Evolutionary conservation across 1,140 invertebrate genomes (phyloP), one percentile per base, ranked within the genome.

Genomic region (Colletes latitarsis): DNA sequence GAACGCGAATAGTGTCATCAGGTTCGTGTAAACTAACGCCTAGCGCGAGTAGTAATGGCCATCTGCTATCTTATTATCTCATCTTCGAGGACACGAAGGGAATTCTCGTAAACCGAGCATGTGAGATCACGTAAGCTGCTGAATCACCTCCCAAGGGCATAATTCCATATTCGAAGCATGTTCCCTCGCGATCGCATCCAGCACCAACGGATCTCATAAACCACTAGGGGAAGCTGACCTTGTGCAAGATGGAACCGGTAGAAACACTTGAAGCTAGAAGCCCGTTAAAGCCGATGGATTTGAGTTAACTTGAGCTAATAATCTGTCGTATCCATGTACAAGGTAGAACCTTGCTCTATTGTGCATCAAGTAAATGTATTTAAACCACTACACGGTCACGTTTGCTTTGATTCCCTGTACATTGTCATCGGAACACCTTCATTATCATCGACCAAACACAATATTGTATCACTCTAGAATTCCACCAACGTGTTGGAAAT

Each of bases 251-350:
- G 72, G 21, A 70, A 73, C 63, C 74, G 58, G 72, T 67, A 66
- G 63, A 66, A 81, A 17, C 73, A 76, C 62, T 76, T 71, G 17
- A 62, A 75, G 64, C 75, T 60, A 53, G 46, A 19, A 43, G 41
- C 60, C 75, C 41, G 86, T 87, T 82, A 87, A 83, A 82, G 81
- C 77, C 60, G 74, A 83, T 83, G 60, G 67, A 43, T 82, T 77
- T 63, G 76, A 17, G 66, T 73, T 76, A 79, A 82, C 60, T 58
- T 30, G 63, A 15, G 43, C 72, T 78, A 71, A 73, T 74, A 57
- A 14, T 41, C 41, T 21, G 17, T 17, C 63, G 41, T 57, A 70
- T 84, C 39, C 58, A 9, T 6, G 19, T 57, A 9, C 52, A 64
- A 67, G 43, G 55, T 41, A 57, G 62, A 49, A 21, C 21, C 41